Evolutionary conservation across 35 echinoderm and acorn worm species (phyloP), one percentile per base, ranked within the genome.

Genomic region (Diadema setosum): DNA sequence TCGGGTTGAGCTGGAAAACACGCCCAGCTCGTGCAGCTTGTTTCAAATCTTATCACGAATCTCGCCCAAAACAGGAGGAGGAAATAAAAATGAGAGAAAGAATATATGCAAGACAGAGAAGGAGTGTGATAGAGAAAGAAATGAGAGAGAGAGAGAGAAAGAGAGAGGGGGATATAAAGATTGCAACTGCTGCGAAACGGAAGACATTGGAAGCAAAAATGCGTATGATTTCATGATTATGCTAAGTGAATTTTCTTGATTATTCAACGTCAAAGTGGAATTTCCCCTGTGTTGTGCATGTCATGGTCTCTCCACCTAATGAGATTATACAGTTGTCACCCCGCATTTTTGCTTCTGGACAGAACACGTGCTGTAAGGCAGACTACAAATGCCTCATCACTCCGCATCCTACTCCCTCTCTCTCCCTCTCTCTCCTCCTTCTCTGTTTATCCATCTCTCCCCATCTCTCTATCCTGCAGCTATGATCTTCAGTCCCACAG

Each of bases 211-310:
- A 34, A 33, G 63, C 63, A 67, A 67, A 65, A 67, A 67, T 67
- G 63, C 63, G 63, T 67, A 67, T 67, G 63, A 67, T 78, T 78
- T 78, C 40, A 44, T 78, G 73, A 78, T 78, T 78, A 78, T 78
- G 73, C 73, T 39, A 78, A 78, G 35, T 78, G 73, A 78, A 78
- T 78, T 78, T 44, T 78, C 35, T 78, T 78, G 73, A 78, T 78
- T 78, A 78, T 78, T 78, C 73, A 21, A 42, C 23, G 37, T 15
- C 4, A 78, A 78, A 78, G 73, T 44, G 40, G 15, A 78, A 20
- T 78, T n/a, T 78, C 37, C 27, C 73, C 44, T 44, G 34, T 20
- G 5, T 25, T 41, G 40, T 42, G 20, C 23, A n/a, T 78, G 73
- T 78, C 73, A 42, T 78, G 73, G 73, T 78, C 37, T 44, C 35